Evolutionary conservation across 23 tunicate species (phyloP).

Genomic region (Botrylloides violaceus): DNA sequence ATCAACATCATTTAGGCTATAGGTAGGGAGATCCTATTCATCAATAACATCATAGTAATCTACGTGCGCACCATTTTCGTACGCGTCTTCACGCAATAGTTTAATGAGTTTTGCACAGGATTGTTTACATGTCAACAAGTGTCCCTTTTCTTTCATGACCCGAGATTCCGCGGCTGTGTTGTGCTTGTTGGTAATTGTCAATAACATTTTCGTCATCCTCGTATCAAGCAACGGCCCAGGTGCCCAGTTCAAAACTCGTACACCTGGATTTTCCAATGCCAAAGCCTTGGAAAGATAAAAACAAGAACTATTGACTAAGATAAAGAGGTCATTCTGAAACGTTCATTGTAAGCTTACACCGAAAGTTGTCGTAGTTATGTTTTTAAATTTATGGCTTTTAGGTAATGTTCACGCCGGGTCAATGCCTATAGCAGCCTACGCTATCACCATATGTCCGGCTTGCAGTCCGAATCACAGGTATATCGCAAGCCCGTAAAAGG

Average conservation of each 20-base stretch:
- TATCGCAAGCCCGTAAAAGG: no score
- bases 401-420: no score
- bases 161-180: slow-evolving; percentile 4
- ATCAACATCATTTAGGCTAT: no score
- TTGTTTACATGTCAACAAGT: slow-evolving; percentile 21
- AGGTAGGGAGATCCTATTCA: no score
- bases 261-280: slow-evolving; percentile 40
- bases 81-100: slow-evolving; percentile 26
- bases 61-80: slow-evolving; percentile 55
- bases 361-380: no score
- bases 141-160: slow-evolving; percentile 8
- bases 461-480: no score
- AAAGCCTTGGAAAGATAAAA: slow-evolving; percentile 36
- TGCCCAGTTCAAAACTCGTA: slow-evolving; percentile 63
- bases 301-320: no score
- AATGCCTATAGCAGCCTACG: no score
- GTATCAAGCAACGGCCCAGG: slow-evolving; percentile 82
- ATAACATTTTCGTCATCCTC: slow-evolving; percentile 26
- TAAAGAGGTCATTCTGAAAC: no score
- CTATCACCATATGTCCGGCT: no score
- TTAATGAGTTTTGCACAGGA: slow-evolving; percentile 48
- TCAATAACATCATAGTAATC: slow-evolving; percentile 70
- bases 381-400: no score
- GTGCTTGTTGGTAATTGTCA: slow-evolving; percentile 2
- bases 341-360: no score